These are phyloP conservation scores for Saccopteryx bilineata DNA, from an alignment of 2,113 vertebrate species.

Conservation along the genomic window DNA sequence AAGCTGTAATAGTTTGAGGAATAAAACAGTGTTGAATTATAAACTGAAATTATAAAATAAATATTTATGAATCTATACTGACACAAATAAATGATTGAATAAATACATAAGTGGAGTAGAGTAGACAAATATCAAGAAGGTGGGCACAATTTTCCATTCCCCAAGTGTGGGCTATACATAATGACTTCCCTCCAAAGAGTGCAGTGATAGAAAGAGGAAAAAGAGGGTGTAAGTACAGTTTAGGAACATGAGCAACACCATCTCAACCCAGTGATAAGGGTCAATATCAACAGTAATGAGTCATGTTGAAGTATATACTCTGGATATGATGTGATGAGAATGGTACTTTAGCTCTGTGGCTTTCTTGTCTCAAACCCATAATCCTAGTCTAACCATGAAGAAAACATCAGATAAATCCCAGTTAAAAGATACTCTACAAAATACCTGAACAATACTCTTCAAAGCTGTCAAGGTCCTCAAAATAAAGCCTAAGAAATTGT, in stretches of 20 bases:
- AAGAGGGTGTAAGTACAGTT: background rate
- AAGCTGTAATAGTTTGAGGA: background rate
- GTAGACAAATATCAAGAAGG: background rate
- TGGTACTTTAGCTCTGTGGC: background rate
- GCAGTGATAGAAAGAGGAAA: background rate
- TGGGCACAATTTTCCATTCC: background rate
- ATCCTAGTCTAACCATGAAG: background rate
- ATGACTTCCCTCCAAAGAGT: background rate
- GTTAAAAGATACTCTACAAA: background rate
- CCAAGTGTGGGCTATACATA: background rate
- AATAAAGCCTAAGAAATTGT: background rate
- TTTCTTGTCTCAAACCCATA: background rate
- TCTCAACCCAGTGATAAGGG: background rate
- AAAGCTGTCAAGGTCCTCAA: background rate
- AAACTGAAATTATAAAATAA: conserved; percentile 37
- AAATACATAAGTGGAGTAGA: background rate
- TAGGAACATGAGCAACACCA: background rate
- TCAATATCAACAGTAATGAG: background rate
- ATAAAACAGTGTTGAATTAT: background rate
- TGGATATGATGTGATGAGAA: background rate
- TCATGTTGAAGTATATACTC: background rate
- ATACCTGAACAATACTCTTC: background rate
- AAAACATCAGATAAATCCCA: background rate
- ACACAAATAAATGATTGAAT: background rate
- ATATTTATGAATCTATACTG: background rate